Evolutionary conservation across 2,888 invertebrate genomes (phyloP).

Genomic region (Acleris laterana): DNA sequence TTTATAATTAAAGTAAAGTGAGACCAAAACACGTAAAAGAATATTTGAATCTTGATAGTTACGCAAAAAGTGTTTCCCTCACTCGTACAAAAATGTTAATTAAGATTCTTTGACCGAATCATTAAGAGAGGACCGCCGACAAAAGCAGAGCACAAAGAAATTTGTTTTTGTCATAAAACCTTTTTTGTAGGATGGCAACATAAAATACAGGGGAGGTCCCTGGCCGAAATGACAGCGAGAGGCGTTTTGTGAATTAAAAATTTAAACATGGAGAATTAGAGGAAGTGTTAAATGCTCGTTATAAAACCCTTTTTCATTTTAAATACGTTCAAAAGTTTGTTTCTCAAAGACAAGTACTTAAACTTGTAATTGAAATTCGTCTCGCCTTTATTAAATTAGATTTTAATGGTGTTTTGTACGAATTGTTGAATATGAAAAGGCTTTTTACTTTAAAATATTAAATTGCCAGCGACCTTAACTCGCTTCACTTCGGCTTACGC

Average conservation of each 20-base stretch:
- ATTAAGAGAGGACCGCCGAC: constrained; percentile 18
- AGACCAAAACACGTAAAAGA: background rate
- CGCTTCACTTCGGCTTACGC: no score
- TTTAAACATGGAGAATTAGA: constrained; percentile 11
- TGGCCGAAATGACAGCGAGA: constrained; percentile 17
- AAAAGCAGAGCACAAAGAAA: constrained; percentile 31
- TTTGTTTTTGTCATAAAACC: constrained; percentile 36
- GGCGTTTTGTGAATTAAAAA: constrained; percentile 20
- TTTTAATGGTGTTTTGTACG: no score
- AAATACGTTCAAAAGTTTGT: background rate
- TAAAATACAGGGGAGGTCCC: constrained; percentile 17
- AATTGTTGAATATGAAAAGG: no score
- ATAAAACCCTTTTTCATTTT: constrained; percentile 15
- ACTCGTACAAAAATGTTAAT: constrained; percentile 28
- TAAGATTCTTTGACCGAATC: constrained; percentile 26
- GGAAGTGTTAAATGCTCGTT: constrained; percentile 21
- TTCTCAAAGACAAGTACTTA: background rate
- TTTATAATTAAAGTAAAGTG: no score
- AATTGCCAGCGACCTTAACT: no score
- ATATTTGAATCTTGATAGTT: constrained; percentile 15
- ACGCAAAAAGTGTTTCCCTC: background rate
- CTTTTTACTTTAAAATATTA: no score
- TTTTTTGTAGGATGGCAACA: constrained; percentile 26
- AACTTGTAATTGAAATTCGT: no score
- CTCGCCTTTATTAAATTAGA: no score